A percentile compares a stretch with the other conserved stretches of the same genome.
Conservation (phyloP, 2,797 vertebrate species). For the Leucoraja ocellata region DNA sequence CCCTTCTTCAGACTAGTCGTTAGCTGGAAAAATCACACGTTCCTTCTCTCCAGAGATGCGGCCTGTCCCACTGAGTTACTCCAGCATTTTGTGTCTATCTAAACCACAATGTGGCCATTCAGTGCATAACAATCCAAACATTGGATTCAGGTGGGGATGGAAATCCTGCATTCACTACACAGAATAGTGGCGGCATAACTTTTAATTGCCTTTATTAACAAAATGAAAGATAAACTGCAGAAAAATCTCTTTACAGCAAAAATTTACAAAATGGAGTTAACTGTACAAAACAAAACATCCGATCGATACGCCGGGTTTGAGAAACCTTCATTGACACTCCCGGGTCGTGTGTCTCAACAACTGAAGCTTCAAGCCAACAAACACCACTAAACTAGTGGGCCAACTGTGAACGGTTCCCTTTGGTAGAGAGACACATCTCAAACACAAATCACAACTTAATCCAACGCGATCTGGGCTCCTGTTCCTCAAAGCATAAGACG, state of each 20-base stretch:
- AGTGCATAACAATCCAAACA: not conserved
- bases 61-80: no score
- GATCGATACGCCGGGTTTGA: not conserved
- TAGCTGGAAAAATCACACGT: no score
- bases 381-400: not conserved
- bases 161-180: not conserved
- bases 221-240: not conserved
- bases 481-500: no score
- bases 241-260: constrained; percentile 2
- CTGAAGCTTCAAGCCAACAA: not conserved
- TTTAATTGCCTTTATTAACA: not conserved
- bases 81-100: no score
- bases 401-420: not conserved
- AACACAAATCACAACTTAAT: not conserved
- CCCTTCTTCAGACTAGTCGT: no score
- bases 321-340: no score
- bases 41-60: no score
- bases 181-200: not conserved
- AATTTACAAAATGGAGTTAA: not conserved
- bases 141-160: not conserved
- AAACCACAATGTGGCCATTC: no score
- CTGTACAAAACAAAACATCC: not conserved
- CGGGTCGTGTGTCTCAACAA: not conserved
- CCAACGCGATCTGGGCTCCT: no score
- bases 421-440: not conserved